Conservation (phyloP, 1,140 invertebrate genomes). For the Zaprionus gabonicus region DNA sequence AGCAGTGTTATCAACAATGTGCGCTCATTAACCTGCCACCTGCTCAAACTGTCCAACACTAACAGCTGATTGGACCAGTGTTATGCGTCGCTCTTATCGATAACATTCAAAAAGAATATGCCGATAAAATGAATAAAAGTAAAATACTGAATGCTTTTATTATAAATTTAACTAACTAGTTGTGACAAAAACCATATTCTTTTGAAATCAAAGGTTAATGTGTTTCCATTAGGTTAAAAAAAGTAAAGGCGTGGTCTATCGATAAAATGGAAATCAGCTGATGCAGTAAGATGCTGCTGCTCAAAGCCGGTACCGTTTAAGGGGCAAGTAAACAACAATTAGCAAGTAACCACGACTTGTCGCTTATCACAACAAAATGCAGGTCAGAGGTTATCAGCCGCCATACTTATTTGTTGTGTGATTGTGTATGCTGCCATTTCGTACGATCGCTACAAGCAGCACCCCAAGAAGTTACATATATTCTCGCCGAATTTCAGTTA, state of each 20-base stretch:
- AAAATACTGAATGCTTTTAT: too few species aligned
- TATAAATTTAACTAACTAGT: too few species aligned
- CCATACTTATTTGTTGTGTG: not conserved
- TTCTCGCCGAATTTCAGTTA: constrained; percentile 20
- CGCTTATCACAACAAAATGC: constrained; percentile 45
- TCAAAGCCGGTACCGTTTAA: constrained; percentile 8
- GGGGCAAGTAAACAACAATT: constrained; percentile 29
- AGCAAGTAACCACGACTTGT: not conserved
- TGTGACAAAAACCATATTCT: not conserved
- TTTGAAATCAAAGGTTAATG: not conserved
- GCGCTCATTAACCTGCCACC: not conserved
- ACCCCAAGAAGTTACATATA: constrained; percentile 24
- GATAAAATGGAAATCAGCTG: constrained; percentile 32
- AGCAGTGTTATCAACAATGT: constrained; percentile 14
- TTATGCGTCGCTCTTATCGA: not conserved
- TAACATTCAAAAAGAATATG: not conserved
- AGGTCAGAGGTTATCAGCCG: constrained; percentile 45
- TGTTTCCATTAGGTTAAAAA: too few species aligned
- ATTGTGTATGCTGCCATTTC: not conserved
- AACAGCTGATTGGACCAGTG: not conserved
- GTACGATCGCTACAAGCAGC: constrained; percentile 12
- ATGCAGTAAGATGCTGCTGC: too few species aligned
- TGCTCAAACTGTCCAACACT: not conserved
- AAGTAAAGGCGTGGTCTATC: not conserved
- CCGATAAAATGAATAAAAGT: not conserved